Evolutionary conservation across 2,797 vertebrate species (phyloP), one percentile per base, ranked within the genome.

Genomic region (Lagodon rhomboides): DNA sequence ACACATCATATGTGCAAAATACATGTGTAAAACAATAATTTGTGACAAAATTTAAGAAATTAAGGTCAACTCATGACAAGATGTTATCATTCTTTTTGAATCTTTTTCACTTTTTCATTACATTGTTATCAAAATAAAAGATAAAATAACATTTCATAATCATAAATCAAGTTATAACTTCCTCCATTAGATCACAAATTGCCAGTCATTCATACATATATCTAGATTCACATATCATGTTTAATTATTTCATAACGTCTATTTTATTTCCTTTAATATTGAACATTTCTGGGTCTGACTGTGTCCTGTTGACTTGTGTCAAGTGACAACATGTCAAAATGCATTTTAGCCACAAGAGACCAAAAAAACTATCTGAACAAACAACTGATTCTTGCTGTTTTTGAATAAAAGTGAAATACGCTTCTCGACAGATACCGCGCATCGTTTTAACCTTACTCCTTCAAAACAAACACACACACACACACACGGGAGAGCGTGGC

Each of bases 381-480:
- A 60, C 44, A 38, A 18, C 7, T 25, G 23, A 30, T 50, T 67
- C 44, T 38, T 9, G 34, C 34, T 38, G 34, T 38, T 47, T 55
- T 1, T 11, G 12, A 63, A 74, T 12, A 61, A 55, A 68, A 47
- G 15, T 41, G 22, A 18, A 65, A 65, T 15, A 74, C 1, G 9
- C 23, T 47, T 11, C 22, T 3, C 47, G 27, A 61, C 12, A 25
- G 3, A 66, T 30, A 12, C 0, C 5, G 20, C 69, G 63, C 10
- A 59, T 82, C 12, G 56, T 23, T 82, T 63, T 62, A 73, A 79
- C 72, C 53, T 50, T 50, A 61, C 77, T 51, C 41, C 27, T 80
- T 15, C 65, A 73, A 72, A 68, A 77, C 78, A 88, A 80, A 76
- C 18, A 74, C 66, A 74, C 47, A 77, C 59, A 43, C 79, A 76